Evolutionary conservation across 2,797 vertebrate species (phyloP).

Genomic region (Mormyrops boulengeri): DNA sequence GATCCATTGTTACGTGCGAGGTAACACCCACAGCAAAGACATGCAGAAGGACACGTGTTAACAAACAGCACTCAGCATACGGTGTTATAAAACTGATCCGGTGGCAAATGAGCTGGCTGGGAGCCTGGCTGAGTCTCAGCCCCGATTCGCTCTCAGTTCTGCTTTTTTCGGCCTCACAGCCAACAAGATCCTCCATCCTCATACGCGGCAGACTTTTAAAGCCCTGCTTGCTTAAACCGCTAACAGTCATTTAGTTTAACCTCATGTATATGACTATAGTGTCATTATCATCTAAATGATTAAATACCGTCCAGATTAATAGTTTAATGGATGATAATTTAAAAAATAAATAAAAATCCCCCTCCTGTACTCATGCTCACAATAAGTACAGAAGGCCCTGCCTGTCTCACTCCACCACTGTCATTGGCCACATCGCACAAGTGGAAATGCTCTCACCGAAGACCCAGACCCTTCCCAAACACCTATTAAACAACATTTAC

Average conservation of each 20-base stretch:
- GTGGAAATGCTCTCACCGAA: background rate
- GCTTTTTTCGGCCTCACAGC: background rate
- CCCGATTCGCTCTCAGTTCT: background rate
- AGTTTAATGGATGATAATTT: background rate
- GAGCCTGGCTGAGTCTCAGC: background rate
- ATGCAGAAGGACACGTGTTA: background rate
- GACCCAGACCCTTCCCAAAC: background rate
- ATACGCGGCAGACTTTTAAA: background rate
- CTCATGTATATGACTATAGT: background rate
- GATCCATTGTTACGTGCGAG: background rate
- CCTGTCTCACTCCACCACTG: background rate
- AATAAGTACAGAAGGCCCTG: background rate
- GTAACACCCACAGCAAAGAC: background rate
- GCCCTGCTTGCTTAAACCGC: background rate
- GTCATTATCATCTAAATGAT: background rate
- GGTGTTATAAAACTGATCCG: background rate
- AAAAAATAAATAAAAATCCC: background rate
- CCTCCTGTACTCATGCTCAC: background rate
- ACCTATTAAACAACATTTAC: background rate
- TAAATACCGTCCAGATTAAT: background rate
- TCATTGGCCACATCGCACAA: background rate
- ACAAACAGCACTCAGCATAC: background rate
- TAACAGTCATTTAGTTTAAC: background rate
- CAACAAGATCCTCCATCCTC: background rate
- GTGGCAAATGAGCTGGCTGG: background rate